phyloP scores from a whole-genome alignment of 2,888 invertebrate genomes.

The Notocelia uddmanniana region DNA sequence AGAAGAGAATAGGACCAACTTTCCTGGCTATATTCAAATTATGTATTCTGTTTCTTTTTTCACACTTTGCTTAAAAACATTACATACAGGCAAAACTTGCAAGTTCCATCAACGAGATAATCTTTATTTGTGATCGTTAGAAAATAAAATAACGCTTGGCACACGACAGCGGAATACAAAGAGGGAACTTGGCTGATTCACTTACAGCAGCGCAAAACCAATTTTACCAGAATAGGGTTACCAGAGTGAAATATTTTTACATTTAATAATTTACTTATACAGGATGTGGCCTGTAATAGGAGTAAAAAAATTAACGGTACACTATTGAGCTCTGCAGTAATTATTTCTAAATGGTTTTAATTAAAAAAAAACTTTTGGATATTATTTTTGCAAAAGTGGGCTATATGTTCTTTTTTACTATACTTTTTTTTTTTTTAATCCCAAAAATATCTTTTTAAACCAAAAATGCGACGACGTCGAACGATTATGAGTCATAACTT shows the following conservation, averaged over 20 bases:
- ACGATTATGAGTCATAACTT: no score
- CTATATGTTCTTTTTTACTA: no score
- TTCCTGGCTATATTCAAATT: neutral
- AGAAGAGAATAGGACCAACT: neutral
- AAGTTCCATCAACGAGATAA: conserved; percentile 26
- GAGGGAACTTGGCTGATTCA: conserved; percentile 34
- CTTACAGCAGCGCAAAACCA: conserved; percentile 34
- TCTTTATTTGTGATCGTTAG: conserved; percentile 29
- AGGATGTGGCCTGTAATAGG: no score
- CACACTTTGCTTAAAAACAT: neutral
- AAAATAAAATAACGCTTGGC: conserved; percentile 42
- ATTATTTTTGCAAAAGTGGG: no score
- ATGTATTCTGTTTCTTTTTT: neutral
- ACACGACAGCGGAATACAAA: conserved; percentile 36
- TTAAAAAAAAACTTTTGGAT: no score
- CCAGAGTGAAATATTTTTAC: neutral
- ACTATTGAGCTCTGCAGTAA: no score
- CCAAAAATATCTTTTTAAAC: no score
- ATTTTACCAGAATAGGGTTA: conserved; percentile 24
- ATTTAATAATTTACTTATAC: no score
- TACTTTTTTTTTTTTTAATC: no score
- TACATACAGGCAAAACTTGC: conserved; percentile 8
- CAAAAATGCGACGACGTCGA: no score
- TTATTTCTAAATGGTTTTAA: no score
- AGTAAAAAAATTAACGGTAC: no score